Evolutionary conservation across 2,113 vertebrate species (phyloP).

Genomic region (Hemibagrus wyckioides): DNA sequence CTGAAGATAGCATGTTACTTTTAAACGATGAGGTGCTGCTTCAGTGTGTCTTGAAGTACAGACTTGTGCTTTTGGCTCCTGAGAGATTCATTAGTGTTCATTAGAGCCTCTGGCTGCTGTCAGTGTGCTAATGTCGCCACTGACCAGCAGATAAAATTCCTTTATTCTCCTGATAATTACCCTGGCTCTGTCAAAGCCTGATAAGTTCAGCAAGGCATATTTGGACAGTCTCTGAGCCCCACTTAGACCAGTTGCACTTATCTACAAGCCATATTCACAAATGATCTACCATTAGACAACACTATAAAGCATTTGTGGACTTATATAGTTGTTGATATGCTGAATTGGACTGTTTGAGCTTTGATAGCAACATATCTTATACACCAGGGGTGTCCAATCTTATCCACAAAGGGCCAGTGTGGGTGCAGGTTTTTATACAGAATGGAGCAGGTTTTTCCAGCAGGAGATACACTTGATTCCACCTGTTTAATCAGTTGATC

Average conservation of each 20-base stretch:
- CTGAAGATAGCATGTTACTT: background rate
- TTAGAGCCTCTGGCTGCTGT: constrained; percentile 44
- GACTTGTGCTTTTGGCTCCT: constrained; percentile 29
- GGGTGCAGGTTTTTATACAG: no score
- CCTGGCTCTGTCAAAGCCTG: constrained; percentile 19
- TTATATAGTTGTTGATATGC: no score
- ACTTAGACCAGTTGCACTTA: constrained; percentile 12
- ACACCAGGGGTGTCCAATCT: no score
- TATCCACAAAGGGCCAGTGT: no score
- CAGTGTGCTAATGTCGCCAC: constrained; percentile 33
- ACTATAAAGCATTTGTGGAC: background rate
- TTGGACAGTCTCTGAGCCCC: background rate
- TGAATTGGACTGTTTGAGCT: background rate
- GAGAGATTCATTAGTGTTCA: constrained; percentile 47
- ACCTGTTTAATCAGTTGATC: no score
- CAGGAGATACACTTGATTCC: no score
- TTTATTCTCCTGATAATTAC: constrained; percentile 40
- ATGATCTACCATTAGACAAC: background rate
- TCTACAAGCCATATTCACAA: background rate
- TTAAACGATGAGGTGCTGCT: constrained; percentile 12
- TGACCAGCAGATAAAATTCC: constrained; percentile 39
- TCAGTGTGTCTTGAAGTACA: constrained; percentile 24
- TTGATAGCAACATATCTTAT: background rate
- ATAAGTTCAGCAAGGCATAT: constrained; percentile 30
- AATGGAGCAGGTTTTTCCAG: no score